phyloP scores from a whole-genome alignment of 2,797 vertebrate species.

The Pachyuromys duprasi region DNA sequence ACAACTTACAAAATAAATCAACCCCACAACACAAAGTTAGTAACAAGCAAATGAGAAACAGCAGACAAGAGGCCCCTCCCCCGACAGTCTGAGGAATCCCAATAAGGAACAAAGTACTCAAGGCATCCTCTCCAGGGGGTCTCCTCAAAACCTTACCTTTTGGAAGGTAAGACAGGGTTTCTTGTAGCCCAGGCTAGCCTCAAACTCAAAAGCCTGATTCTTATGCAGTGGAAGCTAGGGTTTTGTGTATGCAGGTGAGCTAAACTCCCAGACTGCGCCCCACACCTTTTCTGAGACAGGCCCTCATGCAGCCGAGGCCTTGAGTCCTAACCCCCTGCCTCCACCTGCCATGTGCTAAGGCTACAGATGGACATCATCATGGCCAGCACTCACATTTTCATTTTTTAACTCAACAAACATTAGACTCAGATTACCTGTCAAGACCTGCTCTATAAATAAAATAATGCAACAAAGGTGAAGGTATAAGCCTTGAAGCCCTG shows the following conservation, averaged over 20 bases:
- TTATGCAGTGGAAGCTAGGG: not conserved
- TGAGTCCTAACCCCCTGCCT: not conserved
- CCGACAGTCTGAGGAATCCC: not conserved
- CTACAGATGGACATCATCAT: not conserved
- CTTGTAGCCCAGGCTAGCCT: not conserved
- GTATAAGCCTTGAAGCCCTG: not conserved
- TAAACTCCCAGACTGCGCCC: not conserved
- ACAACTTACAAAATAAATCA: constrained; percentile 26
- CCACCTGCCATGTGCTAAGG: not conserved
- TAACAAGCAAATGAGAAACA: constrained; percentile 2
- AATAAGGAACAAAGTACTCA: not conserved
- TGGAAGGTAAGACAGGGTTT: not conserved
- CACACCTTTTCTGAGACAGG: not conserved
- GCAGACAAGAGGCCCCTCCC: not conserved
- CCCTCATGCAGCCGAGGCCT: not conserved
- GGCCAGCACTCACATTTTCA: not conserved
- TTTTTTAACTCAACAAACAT: not conserved
- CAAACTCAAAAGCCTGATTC: not conserved
- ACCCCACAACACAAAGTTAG: not conserved
- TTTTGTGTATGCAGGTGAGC: not conserved
- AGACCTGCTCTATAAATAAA: not conserved
- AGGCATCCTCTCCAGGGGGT: constrained; percentile 1
- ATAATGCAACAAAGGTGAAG: not conserved
- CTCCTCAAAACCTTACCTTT: not conserved
- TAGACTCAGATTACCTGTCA: not conserved